Conservation (phyloP, 2,113 vertebrate genomes). For the Etheostoma cragini region DNA sequence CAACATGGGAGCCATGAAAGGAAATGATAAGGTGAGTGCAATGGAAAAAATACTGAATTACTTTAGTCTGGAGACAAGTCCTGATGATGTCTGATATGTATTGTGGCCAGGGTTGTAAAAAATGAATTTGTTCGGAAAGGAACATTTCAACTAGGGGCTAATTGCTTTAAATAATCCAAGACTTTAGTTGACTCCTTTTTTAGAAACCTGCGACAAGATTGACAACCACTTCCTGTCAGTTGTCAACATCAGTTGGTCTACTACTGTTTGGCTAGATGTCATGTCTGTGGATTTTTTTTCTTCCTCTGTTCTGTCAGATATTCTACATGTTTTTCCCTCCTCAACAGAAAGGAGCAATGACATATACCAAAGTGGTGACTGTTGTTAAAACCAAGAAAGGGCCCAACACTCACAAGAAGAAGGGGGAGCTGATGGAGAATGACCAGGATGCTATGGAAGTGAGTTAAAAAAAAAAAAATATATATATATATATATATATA, state of each 20-base stretch:
- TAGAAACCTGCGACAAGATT: too few species aligned
- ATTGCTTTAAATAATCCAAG: background rate
- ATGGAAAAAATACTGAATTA: background rate
- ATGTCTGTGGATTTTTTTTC: background rate
- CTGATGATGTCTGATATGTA: background rate
- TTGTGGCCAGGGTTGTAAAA: background rate
- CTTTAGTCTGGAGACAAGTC: background rate
- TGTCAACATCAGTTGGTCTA: background rate
- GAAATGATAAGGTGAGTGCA: slow-evolving; percentile 91
- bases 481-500: too few species aligned
- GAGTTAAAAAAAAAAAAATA: slow-evolving; percentile 8
- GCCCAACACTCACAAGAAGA: slow-evolving; percentile 92
- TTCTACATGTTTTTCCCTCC: background rate
- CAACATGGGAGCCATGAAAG: slow-evolving; percentile 95
- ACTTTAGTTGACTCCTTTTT: background rate
- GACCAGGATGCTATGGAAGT: slow-evolving; percentile 99
- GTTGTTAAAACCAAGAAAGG: slow-evolving; percentile 96
- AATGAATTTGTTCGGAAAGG: background rate
- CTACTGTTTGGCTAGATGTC: background rate
- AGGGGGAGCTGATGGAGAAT: slow-evolving; percentile 98
- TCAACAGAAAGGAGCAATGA: slow-evolving; percentile 91
- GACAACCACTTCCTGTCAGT: background rate
- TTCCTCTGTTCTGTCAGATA: background rate
- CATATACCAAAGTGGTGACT: slow-evolving; percentile 94
- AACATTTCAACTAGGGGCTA: background rate